Evolutionary conservation across 2,888 invertebrate genomes (phyloP).

Genomic region (Hydriomena furcata): DNA sequence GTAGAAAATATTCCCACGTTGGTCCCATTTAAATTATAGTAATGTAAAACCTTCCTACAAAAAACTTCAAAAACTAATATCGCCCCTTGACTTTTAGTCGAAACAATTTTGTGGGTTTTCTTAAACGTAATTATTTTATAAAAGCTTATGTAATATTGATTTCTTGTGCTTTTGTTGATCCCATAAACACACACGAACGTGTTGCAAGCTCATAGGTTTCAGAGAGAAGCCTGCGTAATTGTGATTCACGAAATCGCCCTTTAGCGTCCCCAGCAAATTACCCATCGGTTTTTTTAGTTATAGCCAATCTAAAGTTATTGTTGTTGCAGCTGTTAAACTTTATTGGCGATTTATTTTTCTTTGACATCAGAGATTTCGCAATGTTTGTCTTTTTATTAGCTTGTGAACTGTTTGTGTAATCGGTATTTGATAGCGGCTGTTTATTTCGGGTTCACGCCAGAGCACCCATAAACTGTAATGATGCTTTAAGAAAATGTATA

Average conservation of each 20-base stretch:
- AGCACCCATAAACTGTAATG: constrained; percentile 69
- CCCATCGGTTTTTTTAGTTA: constrained; percentile 41
- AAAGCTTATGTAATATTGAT: too few species aligned
- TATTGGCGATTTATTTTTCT: constrained; percentile 70
- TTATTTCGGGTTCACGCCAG: constrained; percentile 63
- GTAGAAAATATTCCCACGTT: too few species aligned
- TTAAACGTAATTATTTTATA: too few species aligned
- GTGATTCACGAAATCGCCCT: constrained; percentile 11
- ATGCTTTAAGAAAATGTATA: constrained; percentile 56
- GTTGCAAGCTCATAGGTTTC: constrained; percentile 4
- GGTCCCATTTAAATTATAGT: too few species aligned
- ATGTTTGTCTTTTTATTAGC: constrained; percentile 70
- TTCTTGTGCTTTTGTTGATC: too few species aligned
- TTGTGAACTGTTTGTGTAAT: constrained; percentile 75
- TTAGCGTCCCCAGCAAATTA: constrained; percentile 29
- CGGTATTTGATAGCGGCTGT: constrained; percentile 71
- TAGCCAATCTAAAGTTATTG: constrained; percentile 56
- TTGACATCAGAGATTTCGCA: constrained; percentile 69
- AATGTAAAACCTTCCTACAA: too few species aligned
- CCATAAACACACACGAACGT: too few species aligned
- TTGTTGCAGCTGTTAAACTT: constrained; percentile 54
- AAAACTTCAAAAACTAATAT: too few species aligned
- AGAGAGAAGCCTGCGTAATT: constrained; percentile 7
- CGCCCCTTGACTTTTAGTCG: too few species aligned
- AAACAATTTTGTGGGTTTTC: too few species aligned